Base-by-base conservation (phyloP, 2,797 vertebrate species). In the Leptoclinus maculatus region DNA sequence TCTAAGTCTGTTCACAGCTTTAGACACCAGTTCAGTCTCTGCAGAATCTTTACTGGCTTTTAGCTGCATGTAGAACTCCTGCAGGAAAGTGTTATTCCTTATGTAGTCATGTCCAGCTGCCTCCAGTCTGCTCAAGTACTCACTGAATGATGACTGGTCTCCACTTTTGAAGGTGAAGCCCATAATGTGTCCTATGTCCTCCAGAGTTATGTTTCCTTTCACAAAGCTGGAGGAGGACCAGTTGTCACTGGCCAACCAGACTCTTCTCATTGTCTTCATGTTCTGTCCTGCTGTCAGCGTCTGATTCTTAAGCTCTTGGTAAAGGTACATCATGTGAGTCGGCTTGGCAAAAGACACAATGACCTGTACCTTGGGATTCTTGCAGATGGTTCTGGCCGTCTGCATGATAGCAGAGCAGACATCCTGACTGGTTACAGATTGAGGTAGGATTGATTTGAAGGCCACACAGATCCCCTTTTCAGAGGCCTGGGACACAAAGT, bases 171-270 rank as follows among this genome's bases (percentile, higher is more conserved):
- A 97, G 39, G 95, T 94, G 91, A 98, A 97, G 21, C 97, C 97
- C 54, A 97, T 85, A 9, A 98, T 76, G 12, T 95, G 93, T 57
- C 96, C 96, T 2, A 97, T 87, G 25, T 91, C 91, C 16, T 90
- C 79, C 67, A 97, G 88, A 23, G 93, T 90, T 51, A 95, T 82
- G 67, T 95, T 87, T 21, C 79, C 90, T 59, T 85, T 90, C 14
- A 96, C 93, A 60, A 89, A 86, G 59, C 77, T 85, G 36, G 95
- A 89, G 3, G 92, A 89, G 0, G 97, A 97, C 97, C 97, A 98
- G 56, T 92, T 96, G 83, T 97, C 96, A 66, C 96, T 97, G 32
- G 96, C 97, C 88, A 98, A 92, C 97, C 97, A 98, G 10, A 96
- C 88, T 87, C 96, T 96, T 49, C 87, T 94, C 80, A 96, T 83